Base-by-base conservation (phyloP, 92 coral and sea anemone genomes). In the Bergia puertoricense region DNA sequence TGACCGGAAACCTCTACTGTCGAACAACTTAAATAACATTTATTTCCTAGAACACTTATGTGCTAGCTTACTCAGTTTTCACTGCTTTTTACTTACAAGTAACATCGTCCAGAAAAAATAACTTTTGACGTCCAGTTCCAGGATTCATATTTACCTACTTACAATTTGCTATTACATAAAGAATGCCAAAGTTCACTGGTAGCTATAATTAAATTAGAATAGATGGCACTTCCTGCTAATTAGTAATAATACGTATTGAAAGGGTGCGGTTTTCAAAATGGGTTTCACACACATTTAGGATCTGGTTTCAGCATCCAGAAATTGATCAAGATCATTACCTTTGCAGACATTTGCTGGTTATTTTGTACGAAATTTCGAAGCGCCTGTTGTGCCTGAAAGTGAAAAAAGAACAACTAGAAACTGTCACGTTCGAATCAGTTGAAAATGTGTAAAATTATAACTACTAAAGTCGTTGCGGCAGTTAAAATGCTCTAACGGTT, bases 321-420 rank as follows among this genome's bases (percentile, higher is more conserved):
- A 16, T 30, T 76, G 7, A 20, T 6, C 36, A 41, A 74, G 44
- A 2, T 39, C 2, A 41, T 89, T 59, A 92, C 94, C 85, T 75
- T 82, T 30, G 66, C 71, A 51, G 92, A 45, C 72, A 89, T 36
- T 18, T 86, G 82, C 30, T 43, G 86, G 36, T 85, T 74, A 22
- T 81, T 86, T 45, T 86, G 90, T 44, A 92, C 5, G 42, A 92
- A 92, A 43, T 67, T 78, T n/a, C 43, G 50, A 37, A 92, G 78
- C 7, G 88, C 84, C 51, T 74, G 71, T 56, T 76, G 88, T 15
- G 92, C 92, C 94, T 89, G 68, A 44, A 23, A 80, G 5, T 4
- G 8, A 16, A 46, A 67, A 16, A 62, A 62, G 7, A 62, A 62
- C 66, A 62, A 23, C 23, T 62, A 62, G 68, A 23, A 62, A 18